These are phyloP conservation scores for Diaperis boleti DNA, from an alignment of 2,888 invertebrate species.

Conservation along the genomic window DNA sequence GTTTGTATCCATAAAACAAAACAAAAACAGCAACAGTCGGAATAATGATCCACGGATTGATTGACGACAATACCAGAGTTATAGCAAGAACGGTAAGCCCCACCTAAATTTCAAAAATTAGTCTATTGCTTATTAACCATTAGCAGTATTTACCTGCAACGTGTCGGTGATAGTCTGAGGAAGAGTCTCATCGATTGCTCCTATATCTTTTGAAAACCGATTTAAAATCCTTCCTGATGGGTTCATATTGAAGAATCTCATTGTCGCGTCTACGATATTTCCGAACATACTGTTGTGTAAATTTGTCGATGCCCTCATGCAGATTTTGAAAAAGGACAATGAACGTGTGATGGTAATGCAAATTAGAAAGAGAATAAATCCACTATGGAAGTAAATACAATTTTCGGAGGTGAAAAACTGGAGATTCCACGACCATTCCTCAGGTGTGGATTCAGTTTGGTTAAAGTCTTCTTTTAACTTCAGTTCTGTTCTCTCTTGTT, in stretches of 20 bases:
- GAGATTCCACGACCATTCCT: neutral
- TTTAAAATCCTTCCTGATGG: conserved; percentile 75
- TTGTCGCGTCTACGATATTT: conserved; percentile 73
- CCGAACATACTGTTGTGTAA: conserved; percentile 70
- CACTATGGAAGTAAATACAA: neutral
- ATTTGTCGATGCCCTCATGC: conserved; percentile 69
- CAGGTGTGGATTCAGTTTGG: neutral
- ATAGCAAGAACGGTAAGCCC: conserved; percentile 60
- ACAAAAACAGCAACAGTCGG: conserved; percentile 76
- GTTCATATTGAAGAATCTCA: conserved; percentile 79
- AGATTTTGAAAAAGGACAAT: conserved; percentile 67
- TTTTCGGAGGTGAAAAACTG: neutral
- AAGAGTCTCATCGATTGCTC: conserved; percentile 69
- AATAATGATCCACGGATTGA: conserved; percentile 78
- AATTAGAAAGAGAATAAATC: conserved; percentile 54
- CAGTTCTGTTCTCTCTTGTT: conserved; percentile 40
- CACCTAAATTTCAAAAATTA: neutral
- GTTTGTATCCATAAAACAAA: conserved; percentile 76
- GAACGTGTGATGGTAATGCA: conserved; percentile 66
- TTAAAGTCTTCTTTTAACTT: neutral
- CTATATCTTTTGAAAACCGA: conserved; percentile 80
- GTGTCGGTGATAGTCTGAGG: conserved; percentile 69
- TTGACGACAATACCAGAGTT: conserved; percentile 76
- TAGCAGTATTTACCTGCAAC: conserved; percentile 54
- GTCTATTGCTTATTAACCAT: no score